phyloP scores from a whole-genome alignment of 30 jellyfish, hydroid and myxozoan genomes.

The Cassiopea andromeda region DNA sequence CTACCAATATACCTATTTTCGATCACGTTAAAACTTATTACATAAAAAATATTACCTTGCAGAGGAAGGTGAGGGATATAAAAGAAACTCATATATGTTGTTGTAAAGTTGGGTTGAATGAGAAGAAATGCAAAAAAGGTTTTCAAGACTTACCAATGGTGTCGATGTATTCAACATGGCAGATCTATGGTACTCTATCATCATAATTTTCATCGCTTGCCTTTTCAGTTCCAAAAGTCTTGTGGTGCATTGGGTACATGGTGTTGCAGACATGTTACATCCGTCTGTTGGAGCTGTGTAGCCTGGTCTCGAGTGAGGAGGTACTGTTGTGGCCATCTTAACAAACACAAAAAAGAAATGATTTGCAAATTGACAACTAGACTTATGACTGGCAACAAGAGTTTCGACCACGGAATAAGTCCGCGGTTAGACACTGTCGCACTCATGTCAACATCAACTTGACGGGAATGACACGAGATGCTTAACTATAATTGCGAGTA shows the following conservation, averaged over 20 bases:
- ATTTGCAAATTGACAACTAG: constrained; percentile 22
- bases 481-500: constrained; percentile 8
- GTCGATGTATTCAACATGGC: constrained; percentile 68
- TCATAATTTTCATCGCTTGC: constrained; percentile 90
- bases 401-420: constrained; percentile 39
- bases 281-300: constrained; percentile 46
- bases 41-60: too few species aligned
- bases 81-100: too few species aligned
- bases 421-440: constrained; percentile 79
- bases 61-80: too few species aligned
- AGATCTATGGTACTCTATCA: constrained; percentile 87
- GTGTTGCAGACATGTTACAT: constrained; percentile 37
- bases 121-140: neutral
- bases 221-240: constrained; percentile 87
- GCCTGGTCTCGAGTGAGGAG: constrained; percentile 65
- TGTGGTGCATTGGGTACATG: constrained; percentile 81
- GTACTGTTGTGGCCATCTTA: constrained; percentile 69
- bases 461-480: constrained; percentile 49
- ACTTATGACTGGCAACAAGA: constrained; percentile 71
- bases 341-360: constrained; percentile 14
- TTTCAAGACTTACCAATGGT: constrained; percentile 82
- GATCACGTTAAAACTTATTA: too few species aligned
- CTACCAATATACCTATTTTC: too few species aligned
- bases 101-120: neutral
- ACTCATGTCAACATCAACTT: constrained; percentile 44